A percentile compares a stretch with the other conserved stretches of the same genome.
These are phyloP conservation scores for Lophotis ruficrista DNA, from an alignment of 2,113 vertebrate genomes.

Conservation along the genomic window DNA sequence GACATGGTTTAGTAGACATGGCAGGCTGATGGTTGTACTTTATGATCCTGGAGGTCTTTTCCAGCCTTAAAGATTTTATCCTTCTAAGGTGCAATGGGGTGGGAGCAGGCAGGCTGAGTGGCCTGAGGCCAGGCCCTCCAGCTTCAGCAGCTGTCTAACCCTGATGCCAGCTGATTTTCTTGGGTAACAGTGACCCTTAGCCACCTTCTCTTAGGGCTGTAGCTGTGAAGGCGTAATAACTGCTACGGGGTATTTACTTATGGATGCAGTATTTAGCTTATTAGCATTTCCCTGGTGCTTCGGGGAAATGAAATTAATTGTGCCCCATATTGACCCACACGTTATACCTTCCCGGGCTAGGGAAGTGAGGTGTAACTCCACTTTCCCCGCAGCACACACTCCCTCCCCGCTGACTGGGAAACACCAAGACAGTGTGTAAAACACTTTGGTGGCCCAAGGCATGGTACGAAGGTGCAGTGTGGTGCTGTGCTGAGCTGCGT, in stretches of 20 bases:
- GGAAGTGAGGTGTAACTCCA: not conserved
- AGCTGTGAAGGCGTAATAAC: not conserved
- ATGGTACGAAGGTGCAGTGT: rapidly evolving
- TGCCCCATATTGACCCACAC: not conserved
- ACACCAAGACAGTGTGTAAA: not conserved
- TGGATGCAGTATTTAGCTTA: not conserved
- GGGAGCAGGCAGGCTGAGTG: not conserved
- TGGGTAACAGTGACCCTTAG: not conserved
- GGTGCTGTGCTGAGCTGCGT: not conserved
- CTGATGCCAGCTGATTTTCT: not conserved
- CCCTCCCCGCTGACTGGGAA: not conserved
- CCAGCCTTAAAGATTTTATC: too few relatives aligned
- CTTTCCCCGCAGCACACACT: not conserved
- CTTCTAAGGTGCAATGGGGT: not conserved
- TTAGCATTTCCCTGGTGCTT: not conserved
- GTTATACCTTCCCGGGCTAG: not conserved
- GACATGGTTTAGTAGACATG: too few relatives aligned
- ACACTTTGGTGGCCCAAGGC: not conserved
- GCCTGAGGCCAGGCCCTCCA: not conserved
- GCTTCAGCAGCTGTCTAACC: not conserved
- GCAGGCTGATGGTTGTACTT: too few relatives aligned
- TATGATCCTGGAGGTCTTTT: too few relatives aligned
- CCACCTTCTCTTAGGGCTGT: not conserved
- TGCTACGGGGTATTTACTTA: rapidly evolving
- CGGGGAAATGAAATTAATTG: not conserved